These are phyloP conservation scores for Aplocera efformata DNA, from an alignment of 2,888 invertebrate genomes.

Conservation along the genomic window DNA sequence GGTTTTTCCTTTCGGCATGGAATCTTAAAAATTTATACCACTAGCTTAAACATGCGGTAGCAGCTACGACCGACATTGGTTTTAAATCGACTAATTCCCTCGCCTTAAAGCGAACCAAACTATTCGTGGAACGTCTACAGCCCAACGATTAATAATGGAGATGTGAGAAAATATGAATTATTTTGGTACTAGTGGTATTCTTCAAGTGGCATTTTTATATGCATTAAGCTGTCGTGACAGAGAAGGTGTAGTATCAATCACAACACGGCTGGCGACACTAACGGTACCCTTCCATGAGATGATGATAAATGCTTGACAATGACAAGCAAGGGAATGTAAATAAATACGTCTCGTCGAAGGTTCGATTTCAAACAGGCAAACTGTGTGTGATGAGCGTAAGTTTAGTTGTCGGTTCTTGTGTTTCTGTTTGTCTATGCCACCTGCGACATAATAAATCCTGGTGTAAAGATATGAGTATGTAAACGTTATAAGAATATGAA, in stretches of 20 bases:
- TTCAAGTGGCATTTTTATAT: conserved; percentile 16
- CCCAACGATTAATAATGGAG: conserved; percentile 58
- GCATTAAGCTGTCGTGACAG: conserved; percentile 10
- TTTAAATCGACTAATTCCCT: conserved; percentile 58
- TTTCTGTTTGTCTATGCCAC: too few species aligned
- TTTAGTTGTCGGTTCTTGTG: too few species aligned
- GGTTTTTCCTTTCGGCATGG: too few species aligned
- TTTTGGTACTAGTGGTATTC: conserved; percentile 34
- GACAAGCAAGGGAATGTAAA: background rate
- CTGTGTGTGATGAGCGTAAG: too few species aligned
- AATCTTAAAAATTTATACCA: too few species aligned
- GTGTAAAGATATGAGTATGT: too few species aligned
- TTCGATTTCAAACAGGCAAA: too few species aligned
- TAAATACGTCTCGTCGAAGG: too few species aligned
- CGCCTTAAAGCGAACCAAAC: conserved; percentile 59
- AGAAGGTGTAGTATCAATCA: conserved; percentile 17
- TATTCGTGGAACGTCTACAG: conserved; percentile 67
- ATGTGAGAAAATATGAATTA: conserved; percentile 62
- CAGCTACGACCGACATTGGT: conserved; percentile 43
- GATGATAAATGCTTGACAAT: conserved; percentile 7
- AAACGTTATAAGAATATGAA: too few species aligned
- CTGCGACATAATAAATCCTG: too few species aligned
- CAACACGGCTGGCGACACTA: conserved; percentile 8
- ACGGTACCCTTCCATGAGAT: conserved; percentile 2
- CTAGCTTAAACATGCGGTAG: conserved; percentile 53